Evolutionary conservation across 2,888 invertebrate species (phyloP), one percentile per base, ranked within the genome.

Genomic region (Lasioglossum figueresi): DNA sequence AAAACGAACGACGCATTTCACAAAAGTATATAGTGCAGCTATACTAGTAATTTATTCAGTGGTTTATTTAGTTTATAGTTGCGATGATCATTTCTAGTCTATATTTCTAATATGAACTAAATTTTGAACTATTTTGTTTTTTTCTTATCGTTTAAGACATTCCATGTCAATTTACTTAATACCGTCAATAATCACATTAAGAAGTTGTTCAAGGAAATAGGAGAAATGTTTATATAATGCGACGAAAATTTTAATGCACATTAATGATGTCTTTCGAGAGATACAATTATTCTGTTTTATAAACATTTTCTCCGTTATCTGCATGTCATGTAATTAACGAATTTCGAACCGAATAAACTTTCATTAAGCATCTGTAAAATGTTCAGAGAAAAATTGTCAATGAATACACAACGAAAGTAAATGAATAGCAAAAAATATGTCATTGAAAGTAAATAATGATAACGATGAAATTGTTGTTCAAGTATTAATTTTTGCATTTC

Each of bases 81-180:
- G 72, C 71, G 43, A 84, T 72, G 75, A 77, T 78, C 72, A 82
- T 83, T 88, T 88, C 88, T 88, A 88, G 88, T 88, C 88, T 79
- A 34, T 87, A 84, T 66, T 87, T 81, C 75, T 80, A 82, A 80
- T 76, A 63, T 63, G 63, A 31, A 77, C 81, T 83, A 45, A 76
- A 83, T 83, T 81, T 73, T 72, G 45, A 80, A 73, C 73, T 83
- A 43, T 14, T 43, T 43, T 43, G 43, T 79, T 81, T 79, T 88
- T 16, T 79, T 79, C 72, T 68, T 75, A 85, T 79, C 48, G 76
- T 82, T 81, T 77, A 45, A 80, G 76, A 88, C 88, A 88, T 88
- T 88, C 88, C 88, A 83, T 45, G 74, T 68, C 74, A 83, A 75
- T 70, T 80, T 79, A 76, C 82, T 85, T 83, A 79, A 72, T 83